Conservation (phyloP, 2,888 invertebrate species). For the Ophioninae sp. region DNA sequence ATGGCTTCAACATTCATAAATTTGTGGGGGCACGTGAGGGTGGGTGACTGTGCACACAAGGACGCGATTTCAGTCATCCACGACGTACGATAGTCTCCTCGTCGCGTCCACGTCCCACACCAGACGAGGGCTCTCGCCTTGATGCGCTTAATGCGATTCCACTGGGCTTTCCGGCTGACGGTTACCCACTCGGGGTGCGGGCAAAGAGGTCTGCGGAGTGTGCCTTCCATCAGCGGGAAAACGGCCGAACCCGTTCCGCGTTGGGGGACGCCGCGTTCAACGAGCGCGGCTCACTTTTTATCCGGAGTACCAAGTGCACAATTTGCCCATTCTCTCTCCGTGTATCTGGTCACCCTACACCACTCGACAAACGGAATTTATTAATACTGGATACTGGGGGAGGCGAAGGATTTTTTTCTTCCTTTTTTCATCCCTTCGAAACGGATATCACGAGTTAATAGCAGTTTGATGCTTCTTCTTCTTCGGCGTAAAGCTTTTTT, state of each 20-base stretch:
- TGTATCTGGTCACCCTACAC: conserved; percentile 41
- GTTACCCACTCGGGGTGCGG: conserved; percentile 68
- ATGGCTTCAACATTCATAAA: conserved; percentile 45
- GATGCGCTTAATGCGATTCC: conserved; percentile 76
- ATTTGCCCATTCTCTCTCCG: conserved; percentile 18
- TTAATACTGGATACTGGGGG: conserved; percentile 45
- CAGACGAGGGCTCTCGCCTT: conserved; percentile 66
- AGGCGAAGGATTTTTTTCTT: conserved; percentile 53
- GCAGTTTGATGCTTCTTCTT: neutral
- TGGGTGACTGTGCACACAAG: neutral
- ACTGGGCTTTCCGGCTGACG: conserved; percentile 71
- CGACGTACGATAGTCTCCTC: conserved; percentile 27
- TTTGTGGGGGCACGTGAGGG: neutral
- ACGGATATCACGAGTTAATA: conserved; percentile 32
- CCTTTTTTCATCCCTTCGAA: conserved; percentile 30
- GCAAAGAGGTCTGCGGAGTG: conserved; percentile 64
- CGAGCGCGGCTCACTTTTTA: conserved; percentile 13
- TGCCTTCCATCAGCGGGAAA: conserved; percentile 24
- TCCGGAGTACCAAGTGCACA: conserved; percentile 1
- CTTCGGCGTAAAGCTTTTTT: neutral
- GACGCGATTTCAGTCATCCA: neutral
- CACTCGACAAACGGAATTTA: conserved; percentile 65
- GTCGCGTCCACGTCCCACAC: conserved; percentile 10
- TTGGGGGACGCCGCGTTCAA: neutral
- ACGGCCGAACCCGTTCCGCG: conserved; percentile 10